Evolutionary conservation across 2,888 invertebrate species (phyloP).

Genomic region (Pediacus dermestoides): DNA sequence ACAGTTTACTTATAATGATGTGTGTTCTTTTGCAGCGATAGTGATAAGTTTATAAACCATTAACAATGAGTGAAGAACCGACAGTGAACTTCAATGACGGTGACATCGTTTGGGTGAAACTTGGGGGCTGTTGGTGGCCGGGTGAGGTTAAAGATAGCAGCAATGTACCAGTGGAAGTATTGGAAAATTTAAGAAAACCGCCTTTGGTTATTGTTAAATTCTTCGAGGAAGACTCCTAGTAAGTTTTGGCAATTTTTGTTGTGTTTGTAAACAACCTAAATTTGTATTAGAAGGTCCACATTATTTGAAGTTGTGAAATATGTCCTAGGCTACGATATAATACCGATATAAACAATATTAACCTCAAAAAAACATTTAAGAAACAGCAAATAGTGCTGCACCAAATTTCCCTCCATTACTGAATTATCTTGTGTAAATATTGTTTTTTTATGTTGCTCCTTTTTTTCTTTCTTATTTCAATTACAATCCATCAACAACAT

Average conservation of each 20-base stretch:
- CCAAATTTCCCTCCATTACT: no score
- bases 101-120: conserved; percentile 82
- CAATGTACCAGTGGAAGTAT: conserved; percentile 65
- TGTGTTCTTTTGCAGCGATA: not conserved
- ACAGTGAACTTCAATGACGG: conserved; percentile 66
- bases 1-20: not conserved
- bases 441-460: no score
- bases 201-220: conserved; percentile 82
- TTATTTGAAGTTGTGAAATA: no score
- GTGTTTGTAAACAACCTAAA: no score
- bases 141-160: conserved; percentile 67
- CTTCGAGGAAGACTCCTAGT: conserved; percentile 81
- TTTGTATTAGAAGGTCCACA: no score
- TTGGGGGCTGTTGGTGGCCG: conserved; percentile 82
- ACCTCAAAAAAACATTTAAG: conserved; percentile 7
- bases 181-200: conserved; percentile 62
- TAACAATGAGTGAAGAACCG: conserved; percentile 67
- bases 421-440: no score
- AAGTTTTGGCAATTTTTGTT: conserved; percentile 49
- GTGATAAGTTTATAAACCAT: conserved; percentile 1
- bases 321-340: no score
- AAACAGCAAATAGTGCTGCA: no score
- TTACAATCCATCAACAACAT: no score
- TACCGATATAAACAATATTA: no score
- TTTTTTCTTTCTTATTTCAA: no score